Percentiles rank a stretch among this genome's conserved stretches.
These are phyloP conservation scores for Drosophila lacicola DNA, from an alignment of 2,888 invertebrate genomes.

Conservation along the genomic window DNA sequence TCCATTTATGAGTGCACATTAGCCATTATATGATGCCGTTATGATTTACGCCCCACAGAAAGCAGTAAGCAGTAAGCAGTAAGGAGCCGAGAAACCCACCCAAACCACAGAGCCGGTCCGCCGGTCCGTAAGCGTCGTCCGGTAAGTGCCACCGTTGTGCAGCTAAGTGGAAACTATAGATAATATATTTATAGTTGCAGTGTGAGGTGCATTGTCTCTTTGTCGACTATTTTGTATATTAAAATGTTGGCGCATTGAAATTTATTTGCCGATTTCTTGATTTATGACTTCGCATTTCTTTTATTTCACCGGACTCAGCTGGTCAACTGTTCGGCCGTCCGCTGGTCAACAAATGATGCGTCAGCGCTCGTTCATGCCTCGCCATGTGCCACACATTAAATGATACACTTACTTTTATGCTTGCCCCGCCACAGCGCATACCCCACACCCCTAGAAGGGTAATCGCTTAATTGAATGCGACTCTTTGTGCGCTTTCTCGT, in stretches of 20 bases:
- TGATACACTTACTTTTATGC: conserved; percentile 24
- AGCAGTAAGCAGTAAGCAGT: background rate
- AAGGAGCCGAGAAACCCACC: conserved; percentile 1
- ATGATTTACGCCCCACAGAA: conserved; percentile 77
- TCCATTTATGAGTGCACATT: conserved; percentile 80
- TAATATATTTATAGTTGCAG: conserved; percentile 80
- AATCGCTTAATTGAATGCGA: conserved; percentile 54
- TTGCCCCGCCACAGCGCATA: background rate
- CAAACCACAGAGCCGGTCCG: conserved; percentile 9
- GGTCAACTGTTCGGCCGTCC: conserved; percentile 13
- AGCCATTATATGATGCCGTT: conserved; percentile 67
- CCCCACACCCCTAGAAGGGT: conserved; percentile 24
- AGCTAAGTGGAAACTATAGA: conserved; percentile 85
- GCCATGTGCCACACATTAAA: conserved; percentile 67
- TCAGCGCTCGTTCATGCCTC: conserved; percentile 67
- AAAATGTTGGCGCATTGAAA: conserved; percentile 75
- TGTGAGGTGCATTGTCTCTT: conserved; percentile 49
- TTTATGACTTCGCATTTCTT: conserved; percentile 74
- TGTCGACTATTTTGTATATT: conserved; percentile 70
- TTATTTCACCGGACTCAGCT: conserved; percentile 26
- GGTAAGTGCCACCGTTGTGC: conserved; percentile 81
- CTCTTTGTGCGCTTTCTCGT: conserved; percentile 25
- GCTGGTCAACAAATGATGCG: conserved; percentile 74
- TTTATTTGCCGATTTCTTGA: conserved; percentile 73
- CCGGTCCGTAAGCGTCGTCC: conserved; percentile 55